These are phyloP conservation scores for Pelecanus crispus DNA, from an alignment of 2,113 vertebrate genomes.

Conservation along the genomic window DNA sequence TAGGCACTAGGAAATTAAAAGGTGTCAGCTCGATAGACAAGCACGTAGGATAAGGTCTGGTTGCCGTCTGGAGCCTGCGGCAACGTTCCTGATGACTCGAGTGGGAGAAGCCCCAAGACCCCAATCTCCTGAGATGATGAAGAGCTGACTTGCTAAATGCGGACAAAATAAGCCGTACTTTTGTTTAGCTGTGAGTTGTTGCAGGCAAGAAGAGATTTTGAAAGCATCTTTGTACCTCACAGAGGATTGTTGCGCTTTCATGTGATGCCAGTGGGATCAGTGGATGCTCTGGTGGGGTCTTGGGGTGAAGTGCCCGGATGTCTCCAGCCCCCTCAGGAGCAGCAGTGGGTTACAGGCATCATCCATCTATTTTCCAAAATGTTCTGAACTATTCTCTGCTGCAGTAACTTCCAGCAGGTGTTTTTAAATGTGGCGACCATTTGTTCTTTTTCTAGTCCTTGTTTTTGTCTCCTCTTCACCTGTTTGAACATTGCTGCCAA, in stretches of 20 bases:
- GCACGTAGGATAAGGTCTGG: neutral
- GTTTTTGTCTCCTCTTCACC: neutral
- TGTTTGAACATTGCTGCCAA: neutral
- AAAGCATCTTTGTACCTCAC: neutral
- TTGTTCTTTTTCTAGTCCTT: neutral
- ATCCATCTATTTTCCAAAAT: neutral
- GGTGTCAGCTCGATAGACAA: neutral
- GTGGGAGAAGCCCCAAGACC: neutral
- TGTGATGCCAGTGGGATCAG: neutral
- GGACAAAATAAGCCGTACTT: neutral
- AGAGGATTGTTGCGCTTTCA: neutral
- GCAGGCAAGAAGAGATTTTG: neutral
- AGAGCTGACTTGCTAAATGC: neutral
- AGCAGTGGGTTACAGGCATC: neutral
- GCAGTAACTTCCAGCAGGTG: neutral
- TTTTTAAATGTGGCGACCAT: neutral
- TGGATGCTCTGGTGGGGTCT: fast-evolving
- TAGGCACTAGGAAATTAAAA: neutral
- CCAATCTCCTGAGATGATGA: neutral
- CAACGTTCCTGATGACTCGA: neutral
- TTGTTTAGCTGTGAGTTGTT: neutral
- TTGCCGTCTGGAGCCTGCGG: neutral
- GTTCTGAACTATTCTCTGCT: neutral
- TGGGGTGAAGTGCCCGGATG: neutral
- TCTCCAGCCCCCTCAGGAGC: neutral